These are phyloP conservation scores for Xerus rutilus DNA, from an alignment of 2,797 vertebrate genomes.

Conservation along the genomic window DNA sequence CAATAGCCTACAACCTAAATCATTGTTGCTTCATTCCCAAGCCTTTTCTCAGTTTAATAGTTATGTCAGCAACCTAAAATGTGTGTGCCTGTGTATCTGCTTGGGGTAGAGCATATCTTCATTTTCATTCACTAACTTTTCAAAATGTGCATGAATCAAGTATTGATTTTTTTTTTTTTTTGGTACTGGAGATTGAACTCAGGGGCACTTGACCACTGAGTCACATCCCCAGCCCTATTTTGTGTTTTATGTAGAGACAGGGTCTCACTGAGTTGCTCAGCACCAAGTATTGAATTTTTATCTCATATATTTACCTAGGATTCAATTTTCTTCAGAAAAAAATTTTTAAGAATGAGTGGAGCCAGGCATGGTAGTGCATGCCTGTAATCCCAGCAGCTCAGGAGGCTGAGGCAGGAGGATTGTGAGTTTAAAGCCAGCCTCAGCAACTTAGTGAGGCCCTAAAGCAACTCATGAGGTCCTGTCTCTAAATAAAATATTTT, in stretches of 20 bases:
- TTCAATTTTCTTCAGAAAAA: neutral
- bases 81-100: neutral
- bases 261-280: no score
- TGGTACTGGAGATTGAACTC: no score
- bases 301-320: neutral
- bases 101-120: neutral
- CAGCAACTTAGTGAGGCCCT: no score
- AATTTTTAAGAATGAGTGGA: neutral
- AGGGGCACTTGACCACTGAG: no score
- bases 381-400: no score
- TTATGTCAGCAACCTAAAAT: neutral
- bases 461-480: no score
- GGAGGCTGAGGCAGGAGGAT: no score
- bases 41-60: neutral
- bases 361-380: no score
- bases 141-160: neutral
- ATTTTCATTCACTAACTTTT: neutral
- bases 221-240: no score
- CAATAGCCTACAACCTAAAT: neutral
- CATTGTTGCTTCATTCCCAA: neutral
- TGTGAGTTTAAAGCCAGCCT: no score
- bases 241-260: no score
- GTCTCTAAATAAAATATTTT: no score
- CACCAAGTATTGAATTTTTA: neutral
- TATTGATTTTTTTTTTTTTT: neutral